Base-by-base conservation (phyloP, 2,113 vertebrate species). In the Polyodon spathula region DNA sequence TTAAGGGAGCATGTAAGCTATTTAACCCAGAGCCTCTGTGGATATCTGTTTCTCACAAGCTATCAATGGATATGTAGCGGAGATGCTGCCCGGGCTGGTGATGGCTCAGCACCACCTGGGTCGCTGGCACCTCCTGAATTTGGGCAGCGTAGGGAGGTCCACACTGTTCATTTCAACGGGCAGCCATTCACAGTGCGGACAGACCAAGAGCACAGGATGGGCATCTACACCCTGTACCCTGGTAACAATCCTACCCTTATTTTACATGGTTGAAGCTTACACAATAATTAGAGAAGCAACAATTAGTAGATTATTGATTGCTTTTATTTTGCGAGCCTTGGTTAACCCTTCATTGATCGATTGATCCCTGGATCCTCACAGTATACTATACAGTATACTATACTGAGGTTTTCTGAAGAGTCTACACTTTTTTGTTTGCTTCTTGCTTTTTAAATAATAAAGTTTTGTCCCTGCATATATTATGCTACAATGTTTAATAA, bases 51-150 rank as follows among this genome's bases (percentile, higher is more conserved):
- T 72, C 55, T 50, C 53, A 40, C 1, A 56, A 98, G 96, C 93
- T 27, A 93, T 98, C 70, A 98, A 98, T 0, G 96, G 96, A 51
- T 94, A 93, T 0, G 82, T 94, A 71, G 87, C 84, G 4, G 93
- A 98, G 73, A 86, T 91, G 0, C 81, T 96, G 46, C 93, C 95
- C 0, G 94, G 94, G 53, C 83, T 98, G 70, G 68, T 89, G 62
- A 85, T 93, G 68, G 84, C 86, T 40, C 86, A 92, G 70, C 72
- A 90, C 62, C 82, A 88, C n/a, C 76, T 4, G 42, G 77, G 88
- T 56, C 82, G 93, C 6, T 98, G 94, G 94, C 89, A 98, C 62
- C 85, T 98, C 17, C 78, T 97, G 56, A 97, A 91, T 42, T 86
- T 93, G 60, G 96, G 93, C 50, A 82, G 81, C 64, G 83, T 80